Evolutionary conservation across 2,888 invertebrate species (phyloP), one percentile per base, ranked within the genome.

Genomic region (Philopedon plagiatum): DNA sequence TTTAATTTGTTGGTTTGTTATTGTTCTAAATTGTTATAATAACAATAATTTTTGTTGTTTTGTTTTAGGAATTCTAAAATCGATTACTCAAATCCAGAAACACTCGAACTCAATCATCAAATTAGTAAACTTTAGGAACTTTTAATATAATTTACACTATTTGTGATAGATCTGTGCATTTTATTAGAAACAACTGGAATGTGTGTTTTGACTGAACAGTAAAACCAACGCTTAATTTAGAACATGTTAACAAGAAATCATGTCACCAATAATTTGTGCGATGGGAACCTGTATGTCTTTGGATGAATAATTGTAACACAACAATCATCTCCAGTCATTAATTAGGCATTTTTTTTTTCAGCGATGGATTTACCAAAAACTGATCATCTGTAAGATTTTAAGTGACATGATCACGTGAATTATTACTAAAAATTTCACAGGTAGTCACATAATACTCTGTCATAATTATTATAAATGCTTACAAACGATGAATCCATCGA

Each of bases 21-120:
- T 32, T 37, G 32, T 32, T 63, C 15, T 29, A 67, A 46, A 34
- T 58, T 58, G 21, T 51, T 70, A 56, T 63, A 39, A 39, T 39
- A n/a, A 26, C 7, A 26, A 26, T 26, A 26, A 29, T 65, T 2
- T 26, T 34, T n/a, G 21, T 67, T 57, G 54, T 73, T 77, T 73
- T 78, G 78, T 78, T 78, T 73, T 78, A 78, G 78, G 78, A 73
- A 75, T 71, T 76, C 77, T 77, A 76, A 74, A 75, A 74, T 76
- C 56, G 77, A 78, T 70, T 26, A 65, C 63, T 57, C 67, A 60
- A 67, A 76, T 34, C 58, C 64, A 72, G 71, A 72, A 62, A 57
- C 66, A 21, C 41, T 69, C 39, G 73, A 72, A 13, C 13, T 65
- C 64, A 66, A 69, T 19, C 74, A 67, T 41, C 76, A 74, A 37